Percentiles rank a stretch among this genome's conserved stretches.
These are phyloP conservation scores for Drosophila bocki DNA, from an alignment of 1,140 invertebrate species.

Conservation along the genomic window DNA sequence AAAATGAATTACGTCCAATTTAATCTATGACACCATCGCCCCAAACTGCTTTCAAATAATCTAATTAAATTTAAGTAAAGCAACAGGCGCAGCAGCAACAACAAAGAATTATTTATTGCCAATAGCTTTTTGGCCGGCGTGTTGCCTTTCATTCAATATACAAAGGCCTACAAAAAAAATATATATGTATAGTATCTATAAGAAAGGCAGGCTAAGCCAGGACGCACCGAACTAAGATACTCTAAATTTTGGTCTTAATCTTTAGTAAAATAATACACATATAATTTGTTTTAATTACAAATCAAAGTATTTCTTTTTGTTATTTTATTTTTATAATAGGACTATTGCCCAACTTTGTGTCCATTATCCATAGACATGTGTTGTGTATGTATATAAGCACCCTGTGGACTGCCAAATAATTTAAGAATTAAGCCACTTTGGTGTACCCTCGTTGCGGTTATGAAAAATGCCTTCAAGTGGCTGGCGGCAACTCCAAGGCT, in stretches of 20 bases:
- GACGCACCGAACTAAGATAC: slow-evolving; percentile 15
- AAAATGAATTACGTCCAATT: slow-evolving; percentile 76
- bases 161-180: slow-evolving; percentile 40
- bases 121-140: slow-evolving; percentile 49
- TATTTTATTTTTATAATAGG: background rate
- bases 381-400: background rate
- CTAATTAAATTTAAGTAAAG: slow-evolving; percentile 81
- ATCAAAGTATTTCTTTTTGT: background rate
- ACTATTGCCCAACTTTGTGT: background rate
- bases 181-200: background rate
- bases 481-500: slow-evolving; percentile 57
- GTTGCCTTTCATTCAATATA: slow-evolving; percentile 75
- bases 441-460: slow-evolving; percentile 34
- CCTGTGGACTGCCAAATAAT: slow-evolving; percentile 20
- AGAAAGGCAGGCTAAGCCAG: background rate
- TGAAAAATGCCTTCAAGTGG: slow-evolving; percentile 40
- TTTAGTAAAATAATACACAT: background rate
- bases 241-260: background rate
- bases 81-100: slow-evolving; percentile 47
- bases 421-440: slow-evolving; percentile 32
- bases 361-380: background rate
- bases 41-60: slow-evolving; percentile 81
- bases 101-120: slow-evolving; percentile 81
- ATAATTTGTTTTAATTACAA: background rate
- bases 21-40: slow-evolving; percentile 81